Evolutionary conservation across 2,113 vertebrate genomes (phyloP), one percentile per base, ranked within the genome.

Genomic region (Ascaphus truei): DNA sequence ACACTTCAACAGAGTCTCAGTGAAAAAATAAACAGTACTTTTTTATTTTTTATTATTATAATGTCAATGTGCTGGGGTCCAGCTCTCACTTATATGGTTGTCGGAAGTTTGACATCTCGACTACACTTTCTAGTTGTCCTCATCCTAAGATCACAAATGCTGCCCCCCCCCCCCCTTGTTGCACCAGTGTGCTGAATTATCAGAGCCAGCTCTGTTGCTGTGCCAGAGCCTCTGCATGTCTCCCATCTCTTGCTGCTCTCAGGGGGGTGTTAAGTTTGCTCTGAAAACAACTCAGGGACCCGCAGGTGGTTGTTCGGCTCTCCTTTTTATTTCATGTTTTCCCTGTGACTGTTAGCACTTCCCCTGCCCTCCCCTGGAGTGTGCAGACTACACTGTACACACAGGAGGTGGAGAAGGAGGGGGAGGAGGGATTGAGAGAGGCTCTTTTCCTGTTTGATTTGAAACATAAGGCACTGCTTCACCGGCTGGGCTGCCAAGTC

Each of bases 251-350:
- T 56, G 66, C 63, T 67, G 52, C 76, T 67, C 82, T 80, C 80
- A 26, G 5, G 55, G 9, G 9, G 11, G 11, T 57, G 57, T 41
- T 75, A 76, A 77, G 64, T 76, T 72, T 64, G 72, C 26, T 63
- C 23, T 50, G 53, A 73, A 69, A 71, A 43, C 68, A 10, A 73
- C 59, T 25, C 36, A 65, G 57, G 74, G 83, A 50, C 80, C 78
- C 75, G 81, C 89, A 89, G 88, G 89, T 91, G 88, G 82, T 71
- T 80, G 66, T 73, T 65, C 77, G 58, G 79, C 74, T 80, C 33
- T 58, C 36, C 57, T 62, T 60, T 51, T 75, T 65, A 64, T 18
- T 29, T 63, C 71, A 15, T 27, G 37, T 22, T 56, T 77, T 77
- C 73, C 73, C 81, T 80, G 47, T 31, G 62, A 66, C 50, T 41